phyloP scores from a whole-genome alignment of 2,888 invertebrate genomes.

The Lysandra bellargus region DNA sequence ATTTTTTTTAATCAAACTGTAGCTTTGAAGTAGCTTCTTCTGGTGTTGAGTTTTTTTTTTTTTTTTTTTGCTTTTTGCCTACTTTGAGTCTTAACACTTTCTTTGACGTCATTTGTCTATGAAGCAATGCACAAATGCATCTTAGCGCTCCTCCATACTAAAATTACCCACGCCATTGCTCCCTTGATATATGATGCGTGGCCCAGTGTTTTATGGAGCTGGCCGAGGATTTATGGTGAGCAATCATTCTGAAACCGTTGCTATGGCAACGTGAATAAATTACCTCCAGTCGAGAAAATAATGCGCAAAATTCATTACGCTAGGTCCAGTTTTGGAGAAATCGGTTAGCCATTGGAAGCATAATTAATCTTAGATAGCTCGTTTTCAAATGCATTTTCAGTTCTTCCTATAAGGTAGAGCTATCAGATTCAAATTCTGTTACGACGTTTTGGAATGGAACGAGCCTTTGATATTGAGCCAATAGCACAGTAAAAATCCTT shows the following conservation, averaged over 20 bases:
- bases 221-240: conserved; percentile 39
- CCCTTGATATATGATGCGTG: conserved; percentile 40
- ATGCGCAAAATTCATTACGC: conserved; percentile 23
- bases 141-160: conserved; percentile 33
- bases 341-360: background rate
- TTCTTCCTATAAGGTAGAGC: too few relatives aligned
- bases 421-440: background rate
- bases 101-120: background rate
- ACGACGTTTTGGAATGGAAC: background rate
- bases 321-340: conserved; percentile 16
- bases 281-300: conserved; percentile 33
- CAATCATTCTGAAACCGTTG: conserved; percentile 38
- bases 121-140: conserved; percentile 29
- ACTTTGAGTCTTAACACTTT: too few relatives aligned
- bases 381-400: background rate
- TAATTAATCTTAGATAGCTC: background rate
- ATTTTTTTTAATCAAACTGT: background rate
- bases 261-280: conserved; percentile 40
- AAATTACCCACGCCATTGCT: conserved; percentile 38
- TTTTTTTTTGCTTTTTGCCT: background rate
- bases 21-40: background rate
- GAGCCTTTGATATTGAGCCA: too few relatives aligned
- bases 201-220: conserved; percentile 40
- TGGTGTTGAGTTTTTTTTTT: background rate
- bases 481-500: too few relatives aligned